Conservation (phyloP, 1,140 invertebrate species). For the Drosophila nigrodunni region DNA sequence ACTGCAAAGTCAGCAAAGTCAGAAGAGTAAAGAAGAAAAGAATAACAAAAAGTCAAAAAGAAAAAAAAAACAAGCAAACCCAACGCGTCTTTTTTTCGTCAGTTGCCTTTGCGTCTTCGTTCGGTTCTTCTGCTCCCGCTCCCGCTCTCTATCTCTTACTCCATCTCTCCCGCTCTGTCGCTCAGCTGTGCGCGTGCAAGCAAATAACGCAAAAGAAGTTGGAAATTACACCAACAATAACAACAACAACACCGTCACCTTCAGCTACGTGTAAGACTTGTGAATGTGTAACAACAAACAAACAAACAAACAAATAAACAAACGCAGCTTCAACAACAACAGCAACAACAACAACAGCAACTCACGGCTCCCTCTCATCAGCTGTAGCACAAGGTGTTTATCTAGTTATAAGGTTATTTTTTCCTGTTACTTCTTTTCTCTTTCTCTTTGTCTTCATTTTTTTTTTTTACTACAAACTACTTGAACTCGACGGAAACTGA, state of each 20-base stretch:
- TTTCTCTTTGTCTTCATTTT: neutral
- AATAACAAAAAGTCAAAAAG: slow-evolving; percentile 5
- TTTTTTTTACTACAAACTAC: neutral
- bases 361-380: neutral
- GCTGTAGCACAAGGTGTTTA: slow-evolving; percentile 43
- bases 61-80: neutral
- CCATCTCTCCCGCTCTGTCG: too few species aligned
- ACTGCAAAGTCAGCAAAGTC: slow-evolving; percentile 47
- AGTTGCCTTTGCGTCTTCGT: slow-evolving; percentile 8
- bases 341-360: neutral
- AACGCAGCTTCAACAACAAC: slow-evolving; percentile 12
- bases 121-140: slow-evolving; percentile 3
- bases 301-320: slow-evolving; percentile 10
- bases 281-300: slow-evolving; percentile 22
- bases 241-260: slow-evolving; percentile 11
- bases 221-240: slow-evolving; percentile 18
- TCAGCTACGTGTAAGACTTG: slow-evolving; percentile 9
- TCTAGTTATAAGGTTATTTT: slow-evolving; percentile 21
- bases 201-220: slow-evolving; percentile 37
- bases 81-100: slow-evolving; percentile 29
- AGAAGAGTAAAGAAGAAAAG: slow-evolving; percentile 3
- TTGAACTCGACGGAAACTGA: neutral
- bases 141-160: too few species aligned
- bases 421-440: neutral
- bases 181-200: slow-evolving; percentile 31